A percentile compares a stretch with the other conserved stretches of the same genome.
These are phyloP conservation scores for Euplexia lucipara DNA, from an alignment of 2,888 invertebrate genomes.

Conservation along the genomic window DNA sequence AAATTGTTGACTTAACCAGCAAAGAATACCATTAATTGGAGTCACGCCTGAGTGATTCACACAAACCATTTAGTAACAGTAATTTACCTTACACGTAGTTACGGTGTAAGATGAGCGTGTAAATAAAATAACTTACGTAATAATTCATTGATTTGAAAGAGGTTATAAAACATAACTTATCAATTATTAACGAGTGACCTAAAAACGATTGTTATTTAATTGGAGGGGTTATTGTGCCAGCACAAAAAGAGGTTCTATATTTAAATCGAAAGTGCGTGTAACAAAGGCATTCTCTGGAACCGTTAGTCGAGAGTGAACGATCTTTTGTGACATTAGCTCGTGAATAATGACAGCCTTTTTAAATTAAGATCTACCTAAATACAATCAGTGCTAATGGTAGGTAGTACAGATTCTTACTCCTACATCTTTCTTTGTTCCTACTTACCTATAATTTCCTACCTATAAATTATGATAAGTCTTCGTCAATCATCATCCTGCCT, in stretches of 20 bases:
- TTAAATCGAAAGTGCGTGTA: constrained; percentile 22
- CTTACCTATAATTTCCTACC: too few species aligned
- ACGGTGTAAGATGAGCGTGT: constrained; percentile 16
- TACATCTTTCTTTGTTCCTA: background rate
- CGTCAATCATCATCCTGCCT: too few species aligned
- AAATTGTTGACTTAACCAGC: constrained; percentile 22
- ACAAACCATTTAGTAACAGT: constrained; percentile 31
- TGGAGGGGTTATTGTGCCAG: background rate
- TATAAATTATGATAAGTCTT: too few species aligned
- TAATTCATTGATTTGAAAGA: constrained; percentile 11
- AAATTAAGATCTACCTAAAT: background rate
- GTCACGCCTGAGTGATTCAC: constrained; percentile 37
- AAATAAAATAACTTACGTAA: constrained; percentile 7
- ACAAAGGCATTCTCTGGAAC: constrained; percentile 27
- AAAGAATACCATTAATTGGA: constrained; percentile 39
- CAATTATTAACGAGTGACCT: constrained; percentile 11
- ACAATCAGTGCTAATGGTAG: constrained; percentile 1
- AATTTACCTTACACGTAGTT: constrained; percentile 29
- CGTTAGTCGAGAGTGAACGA: constrained; percentile 13
- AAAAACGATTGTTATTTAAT: background rate
- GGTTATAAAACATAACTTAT: constrained; percentile 1
- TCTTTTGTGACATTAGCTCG: constrained; percentile 20
- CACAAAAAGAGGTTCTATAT: background rate
- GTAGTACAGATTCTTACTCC: background rate
- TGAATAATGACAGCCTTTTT: constrained; percentile 12